phyloP scores from a whole-genome alignment of 2,113 vertebrate species.

The Rissa tridactyla region DNA sequence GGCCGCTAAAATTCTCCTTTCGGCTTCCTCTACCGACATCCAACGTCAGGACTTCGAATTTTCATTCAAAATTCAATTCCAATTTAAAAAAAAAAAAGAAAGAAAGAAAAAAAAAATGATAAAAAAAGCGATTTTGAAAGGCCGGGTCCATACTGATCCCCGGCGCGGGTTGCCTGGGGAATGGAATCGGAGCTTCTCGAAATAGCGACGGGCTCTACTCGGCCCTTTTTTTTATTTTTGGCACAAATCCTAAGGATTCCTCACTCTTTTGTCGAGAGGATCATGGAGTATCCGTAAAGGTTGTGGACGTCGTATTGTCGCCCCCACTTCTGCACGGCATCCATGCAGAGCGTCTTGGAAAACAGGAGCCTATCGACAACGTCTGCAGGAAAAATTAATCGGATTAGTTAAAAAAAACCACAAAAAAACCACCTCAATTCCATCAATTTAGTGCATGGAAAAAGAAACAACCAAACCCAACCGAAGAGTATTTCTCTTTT shows the following conservation, averaged over 20 bases:
- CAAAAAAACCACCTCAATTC: too few relatives aligned
- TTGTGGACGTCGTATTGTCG: constrained; percentile 90
- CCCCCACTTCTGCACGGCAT: constrained; percentile 84
- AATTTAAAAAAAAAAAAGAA: too few relatives aligned
- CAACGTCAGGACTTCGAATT: background rate
- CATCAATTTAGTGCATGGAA: too few relatives aligned
- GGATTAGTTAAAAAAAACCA: too few relatives aligned
- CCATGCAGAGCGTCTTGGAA: constrained; percentile 93
- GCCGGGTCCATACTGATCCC: background rate
- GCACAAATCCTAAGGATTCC: background rate
- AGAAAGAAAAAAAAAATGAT: too few relatives aligned
- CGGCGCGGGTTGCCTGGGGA: too few relatives aligned
- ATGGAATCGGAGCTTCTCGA: background rate
- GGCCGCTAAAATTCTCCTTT: background rate
- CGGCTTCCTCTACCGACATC: background rate
- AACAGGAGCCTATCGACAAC: constrained; percentile 85
- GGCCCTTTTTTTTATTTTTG: background rate
- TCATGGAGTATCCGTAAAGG: constrained; percentile 90
- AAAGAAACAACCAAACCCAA: background rate
- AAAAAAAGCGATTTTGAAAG: too few relatives aligned
- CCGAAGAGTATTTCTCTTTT: background rate
- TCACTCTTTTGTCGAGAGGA: constrained; percentile 84
- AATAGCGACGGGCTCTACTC: too few relatives aligned
- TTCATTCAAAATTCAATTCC: background rate
- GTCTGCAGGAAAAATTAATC: constrained; percentile 57